phyloP scores from a whole-genome alignment of 1,140 invertebrate genomes.

The Ptiloglossa arizonensis region DNA sequence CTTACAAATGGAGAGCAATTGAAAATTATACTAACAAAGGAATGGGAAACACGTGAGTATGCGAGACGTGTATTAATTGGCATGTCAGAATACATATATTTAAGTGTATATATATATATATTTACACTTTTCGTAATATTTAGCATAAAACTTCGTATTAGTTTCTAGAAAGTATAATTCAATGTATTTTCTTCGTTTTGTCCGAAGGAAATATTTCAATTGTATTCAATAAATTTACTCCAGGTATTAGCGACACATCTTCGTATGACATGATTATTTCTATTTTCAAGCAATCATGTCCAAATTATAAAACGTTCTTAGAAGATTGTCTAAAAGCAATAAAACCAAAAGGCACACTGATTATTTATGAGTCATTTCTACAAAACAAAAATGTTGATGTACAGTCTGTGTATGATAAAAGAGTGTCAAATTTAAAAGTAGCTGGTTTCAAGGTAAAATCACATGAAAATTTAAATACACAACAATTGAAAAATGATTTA shows the following conservation, averaged over 20 bases:
- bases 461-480: conserved; percentile 46
- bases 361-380: conserved; percentile 66
- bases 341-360: conserved; percentile 82
- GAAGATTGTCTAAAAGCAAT: conserved; percentile 83
- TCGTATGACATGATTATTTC: conserved; percentile 84
- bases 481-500: conserved; percentile 78
- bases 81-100: background rate
- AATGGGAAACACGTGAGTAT: conserved; percentile 27
- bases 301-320: conserved; percentile 81
- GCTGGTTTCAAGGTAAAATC: conserved; percentile 84
- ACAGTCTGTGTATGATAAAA: conserved; percentile 73
- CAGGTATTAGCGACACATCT: conserved; percentile 73
- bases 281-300: conserved; percentile 79
- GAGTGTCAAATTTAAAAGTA: conserved; percentile 83
- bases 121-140: too few species aligned
- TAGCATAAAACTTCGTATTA: background rate
- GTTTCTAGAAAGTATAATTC: background rate
- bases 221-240: background rate
- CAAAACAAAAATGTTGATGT: conserved; percentile 35
- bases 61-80: background rate
- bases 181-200: too few species aligned
- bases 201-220: too few species aligned
- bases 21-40: conserved; percentile 1
- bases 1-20: conserved; percentile 1
- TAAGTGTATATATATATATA: background rate